These are phyloP conservation scores for Glaucopsyche alexis DNA, from an alignment of 2,888 invertebrate species.

Conservation along the genomic window DNA sequence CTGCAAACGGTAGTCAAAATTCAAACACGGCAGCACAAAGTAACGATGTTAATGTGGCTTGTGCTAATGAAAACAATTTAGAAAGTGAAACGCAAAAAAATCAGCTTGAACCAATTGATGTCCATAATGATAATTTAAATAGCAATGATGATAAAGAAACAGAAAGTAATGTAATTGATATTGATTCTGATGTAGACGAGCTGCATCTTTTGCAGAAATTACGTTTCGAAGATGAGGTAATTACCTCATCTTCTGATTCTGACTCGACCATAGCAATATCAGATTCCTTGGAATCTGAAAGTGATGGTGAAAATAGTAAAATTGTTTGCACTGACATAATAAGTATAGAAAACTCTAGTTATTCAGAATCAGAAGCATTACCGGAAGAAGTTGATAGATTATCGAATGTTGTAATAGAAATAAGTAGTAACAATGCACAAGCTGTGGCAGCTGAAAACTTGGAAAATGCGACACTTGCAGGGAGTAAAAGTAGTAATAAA, in stretches of 20 bases:
- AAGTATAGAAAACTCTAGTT: conserved; percentile 72
- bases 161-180: conserved; percentile 31
- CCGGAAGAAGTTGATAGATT: conserved; percentile 34
- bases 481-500: conserved; percentile 36
- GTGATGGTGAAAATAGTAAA: conserved; percentile 45
- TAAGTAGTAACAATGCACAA: conserved; percentile 28
- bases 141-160: conserved; percentile 35
- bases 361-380: conserved; percentile 60
- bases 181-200: conserved; percentile 66
- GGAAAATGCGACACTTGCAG: background rate
- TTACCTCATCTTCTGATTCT: conserved; percentile 53
- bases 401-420: conserved; percentile 33
- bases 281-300: conserved; percentile 56
- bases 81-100: conserved; percentile 39
- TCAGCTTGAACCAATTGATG: background rate
- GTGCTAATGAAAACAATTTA: conserved; percentile 31
- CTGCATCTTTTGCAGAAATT: conserved; percentile 64
- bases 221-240: conserved; percentile 55
- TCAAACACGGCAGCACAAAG: conserved; percentile 26
- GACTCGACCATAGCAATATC: conserved; percentile 62
- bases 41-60: conserved; percentile 9
- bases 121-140: conserved; percentile 31
- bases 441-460: conserved; percentile 32
- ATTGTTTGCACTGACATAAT: conserved; percentile 53
- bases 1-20: conserved; percentile 6